Evolutionary conservation across 2,888 invertebrate genomes (phyloP).

Genomic region (Podotricha telesiphe): DNA sequence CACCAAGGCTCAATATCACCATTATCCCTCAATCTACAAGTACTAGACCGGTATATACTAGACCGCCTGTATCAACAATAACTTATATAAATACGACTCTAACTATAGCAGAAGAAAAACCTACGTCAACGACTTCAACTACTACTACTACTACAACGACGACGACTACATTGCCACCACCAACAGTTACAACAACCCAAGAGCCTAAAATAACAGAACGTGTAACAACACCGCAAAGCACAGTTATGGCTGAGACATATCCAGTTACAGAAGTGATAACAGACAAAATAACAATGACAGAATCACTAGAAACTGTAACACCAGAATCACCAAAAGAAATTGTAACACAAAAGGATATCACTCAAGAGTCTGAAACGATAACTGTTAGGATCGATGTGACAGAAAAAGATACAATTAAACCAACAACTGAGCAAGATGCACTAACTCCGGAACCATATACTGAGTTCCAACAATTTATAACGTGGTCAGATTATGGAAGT

Average conservation of each 20-base stretch:
- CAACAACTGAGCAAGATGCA: constrained; percentile 53
- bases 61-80: constrained; percentile 65
- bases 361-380: constrained; percentile 50
- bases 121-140: constrained; percentile 49
- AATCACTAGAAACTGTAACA: constrained; percentile 37
- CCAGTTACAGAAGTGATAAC: constrained; percentile 49
- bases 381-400: constrained; percentile 48
- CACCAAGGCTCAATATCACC: constrained; percentile 76
- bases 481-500: constrained; percentile 79
- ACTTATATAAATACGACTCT: constrained; percentile 70
- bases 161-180: constrained; percentile 53
- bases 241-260: constrained; percentile 43
- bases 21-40: constrained; percentile 74
- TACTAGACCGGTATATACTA: constrained; percentile 66
- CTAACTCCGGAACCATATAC: constrained; percentile 53
- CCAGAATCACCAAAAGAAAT: constrained; percentile 35
- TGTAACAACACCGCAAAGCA: constrained; percentile 49
- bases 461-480: constrained; percentile 72
- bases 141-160: constrained; percentile 52
- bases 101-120: constrained; percentile 51
- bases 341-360: constrained; percentile 33
- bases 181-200: constrained; percentile 45
- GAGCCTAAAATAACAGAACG: constrained; percentile 44
- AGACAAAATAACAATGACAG: constrained; percentile 40
- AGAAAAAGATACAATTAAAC: constrained; percentile 56